Conservation (phyloP, 2,888 invertebrate genomes). For the Hydropsyche betteni region DNA sequence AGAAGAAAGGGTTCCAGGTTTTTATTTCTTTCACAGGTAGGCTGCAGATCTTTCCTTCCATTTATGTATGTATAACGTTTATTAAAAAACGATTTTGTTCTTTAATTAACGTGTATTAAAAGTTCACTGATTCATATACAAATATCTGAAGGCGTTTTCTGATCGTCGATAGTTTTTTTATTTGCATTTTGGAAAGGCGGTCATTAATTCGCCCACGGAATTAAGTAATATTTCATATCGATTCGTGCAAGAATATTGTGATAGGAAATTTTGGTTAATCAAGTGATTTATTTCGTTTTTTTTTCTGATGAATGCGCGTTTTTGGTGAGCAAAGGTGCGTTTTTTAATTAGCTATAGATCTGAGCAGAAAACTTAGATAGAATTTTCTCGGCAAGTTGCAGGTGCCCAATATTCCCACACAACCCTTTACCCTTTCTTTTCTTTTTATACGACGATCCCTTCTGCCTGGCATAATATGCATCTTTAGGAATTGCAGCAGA, state of each 20-base stretch:
- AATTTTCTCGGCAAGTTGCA: conserved; percentile 55
- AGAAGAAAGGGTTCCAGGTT: conserved; percentile 12
- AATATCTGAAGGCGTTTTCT: conserved; percentile 16
- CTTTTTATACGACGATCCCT: conserved; percentile 51
- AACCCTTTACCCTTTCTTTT: conserved; percentile 65
- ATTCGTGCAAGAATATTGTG: too few species aligned
- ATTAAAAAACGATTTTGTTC: conserved; percentile 21
- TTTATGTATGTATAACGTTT: neutral
- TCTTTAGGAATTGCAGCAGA: conserved; percentile 50
- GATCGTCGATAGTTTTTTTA: neutral
- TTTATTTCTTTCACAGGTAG: neutral
- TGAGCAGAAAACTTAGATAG: conserved; percentile 37
- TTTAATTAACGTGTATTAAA: conserved; percentile 4
- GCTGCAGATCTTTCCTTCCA: too few species aligned
- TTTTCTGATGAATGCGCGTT: neutral
- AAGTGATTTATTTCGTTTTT: too few species aligned
- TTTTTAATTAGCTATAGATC: conserved; percentile 27
- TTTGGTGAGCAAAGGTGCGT: conserved; percentile 18
- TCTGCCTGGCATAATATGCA: conserved; percentile 49
- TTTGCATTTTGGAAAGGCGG: too few species aligned
- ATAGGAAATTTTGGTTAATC: too few species aligned
- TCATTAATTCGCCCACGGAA: too few species aligned
- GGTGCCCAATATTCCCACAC: conserved; percentile 69
- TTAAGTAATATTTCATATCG: too few species aligned
- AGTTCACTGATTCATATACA: neutral